Conservation (phyloP, 35 echinoderm and acorn worm species). For the Heliocidaris tuberculata region DNA sequence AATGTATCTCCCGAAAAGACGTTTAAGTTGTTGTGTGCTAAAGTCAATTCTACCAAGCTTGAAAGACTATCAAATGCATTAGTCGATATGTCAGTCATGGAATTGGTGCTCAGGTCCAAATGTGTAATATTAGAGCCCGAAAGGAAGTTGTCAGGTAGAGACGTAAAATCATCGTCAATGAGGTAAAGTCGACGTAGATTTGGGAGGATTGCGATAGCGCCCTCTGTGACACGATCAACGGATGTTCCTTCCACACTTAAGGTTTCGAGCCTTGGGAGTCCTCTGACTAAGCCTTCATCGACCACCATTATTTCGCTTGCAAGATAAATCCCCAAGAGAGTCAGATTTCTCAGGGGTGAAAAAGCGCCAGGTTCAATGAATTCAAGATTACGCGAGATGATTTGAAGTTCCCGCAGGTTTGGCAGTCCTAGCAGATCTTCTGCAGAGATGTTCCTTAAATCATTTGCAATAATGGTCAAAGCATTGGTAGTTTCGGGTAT, state of each 20-base stretch:
- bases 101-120: background rate
- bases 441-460: background rate
- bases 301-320: background rate
- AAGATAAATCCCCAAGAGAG: background rate
- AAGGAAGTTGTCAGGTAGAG: background rate
- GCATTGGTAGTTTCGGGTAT: background rate
- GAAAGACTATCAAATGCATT: background rate
- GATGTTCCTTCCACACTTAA: background rate
- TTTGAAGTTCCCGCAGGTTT: background rate
- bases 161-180: background rate
- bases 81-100: background rate
- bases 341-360: background rate
- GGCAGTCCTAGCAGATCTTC: background rate
- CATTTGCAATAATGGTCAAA: background rate
- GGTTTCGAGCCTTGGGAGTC: background rate
- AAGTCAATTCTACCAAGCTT: background rate
- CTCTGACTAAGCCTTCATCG: background rate
- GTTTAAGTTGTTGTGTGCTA: background rate
- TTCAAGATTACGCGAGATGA: background rate
- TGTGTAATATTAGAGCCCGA: background rate
- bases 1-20: background rate
- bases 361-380: slow-evolving; percentile 17
- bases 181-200: background rate
- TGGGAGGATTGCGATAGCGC: background rate
- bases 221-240: background rate